A percentile compares a stretch with the other conserved stretches of the same genome.
phyloP scores from a whole-genome alignment of 2,113 vertebrate genomes.

The Engystomops pustulosus region DNA sequence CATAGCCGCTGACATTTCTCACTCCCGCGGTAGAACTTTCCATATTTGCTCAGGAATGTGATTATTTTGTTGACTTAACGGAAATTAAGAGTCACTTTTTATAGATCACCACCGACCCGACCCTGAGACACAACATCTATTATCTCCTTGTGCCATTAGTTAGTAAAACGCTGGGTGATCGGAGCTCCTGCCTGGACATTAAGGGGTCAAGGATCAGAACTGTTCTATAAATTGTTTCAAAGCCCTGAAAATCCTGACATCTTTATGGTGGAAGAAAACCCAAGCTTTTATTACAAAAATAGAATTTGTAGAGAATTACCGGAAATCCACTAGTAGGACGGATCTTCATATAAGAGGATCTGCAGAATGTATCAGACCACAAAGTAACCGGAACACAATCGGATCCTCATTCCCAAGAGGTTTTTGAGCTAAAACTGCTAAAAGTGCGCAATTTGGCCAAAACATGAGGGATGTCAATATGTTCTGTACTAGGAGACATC shows the following conservation, averaged over 20 bases:
- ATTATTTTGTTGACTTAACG: background rate
- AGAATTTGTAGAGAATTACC: background rate
- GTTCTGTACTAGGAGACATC: no score
- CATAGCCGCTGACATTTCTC: background rate
- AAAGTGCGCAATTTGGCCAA: background rate
- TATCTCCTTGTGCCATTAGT: background rate
- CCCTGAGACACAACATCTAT: background rate
- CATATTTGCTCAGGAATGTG: background rate
- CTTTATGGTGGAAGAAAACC: background rate
- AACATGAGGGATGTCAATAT: background rate
- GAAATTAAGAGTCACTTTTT: background rate
- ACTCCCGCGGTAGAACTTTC: background rate
- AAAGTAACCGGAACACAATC: background rate
- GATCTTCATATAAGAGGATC: background rate
- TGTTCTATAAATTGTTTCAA: background rate
- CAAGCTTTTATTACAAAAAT: background rate
- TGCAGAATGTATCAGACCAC: background rate
- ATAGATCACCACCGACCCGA: background rate
- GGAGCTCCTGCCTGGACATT: background rate
- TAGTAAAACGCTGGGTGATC: background rate
- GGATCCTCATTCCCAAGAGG: background rate
- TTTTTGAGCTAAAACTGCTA: background rate
- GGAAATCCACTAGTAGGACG: background rate
- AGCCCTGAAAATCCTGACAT: constrained; percentile 1
- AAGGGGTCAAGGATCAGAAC: background rate